Conservation (phyloP, 2,113 vertebrate species). For the Hydrolagus affinis region DNA sequence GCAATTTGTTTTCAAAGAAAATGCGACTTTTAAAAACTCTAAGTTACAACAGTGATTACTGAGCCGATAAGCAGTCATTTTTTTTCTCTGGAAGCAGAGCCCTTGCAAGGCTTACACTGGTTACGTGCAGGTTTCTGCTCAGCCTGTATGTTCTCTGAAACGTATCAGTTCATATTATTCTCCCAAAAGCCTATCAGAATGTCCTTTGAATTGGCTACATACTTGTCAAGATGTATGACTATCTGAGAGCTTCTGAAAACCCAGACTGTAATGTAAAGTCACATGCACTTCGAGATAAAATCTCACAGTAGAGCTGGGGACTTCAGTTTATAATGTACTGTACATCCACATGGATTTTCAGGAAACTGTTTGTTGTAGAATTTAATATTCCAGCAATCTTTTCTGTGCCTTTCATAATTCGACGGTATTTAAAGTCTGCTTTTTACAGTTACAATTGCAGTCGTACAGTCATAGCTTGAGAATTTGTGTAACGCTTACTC, state of each 20-base stretch:
- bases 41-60: too few relatives aligned
- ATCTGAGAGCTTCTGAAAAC: neutral
- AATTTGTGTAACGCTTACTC: neutral
- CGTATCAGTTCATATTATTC: neutral
- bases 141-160: neutral
- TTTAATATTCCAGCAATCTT: neutral
- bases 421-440: neutral
- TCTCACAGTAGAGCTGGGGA: neutral
- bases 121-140: neutral
- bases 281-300: neutral
- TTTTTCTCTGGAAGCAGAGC: neutral
- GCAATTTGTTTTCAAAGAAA: neutral
- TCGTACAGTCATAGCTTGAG: neutral
- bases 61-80: neutral
- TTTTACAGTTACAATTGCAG: neutral
- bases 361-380: neutral
- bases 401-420: neutral
- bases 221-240: neutral
- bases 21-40: neutral
- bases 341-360: neutral
- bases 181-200: neutral
- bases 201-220: neutral
- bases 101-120: neutral
- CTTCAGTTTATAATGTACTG: neutral
- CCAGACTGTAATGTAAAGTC: neutral